Percentiles rank a stretch among this genome's conserved stretches.
Conservation (phyloP, 2,888 invertebrate species). For the Frankliniella fusca region DNA sequence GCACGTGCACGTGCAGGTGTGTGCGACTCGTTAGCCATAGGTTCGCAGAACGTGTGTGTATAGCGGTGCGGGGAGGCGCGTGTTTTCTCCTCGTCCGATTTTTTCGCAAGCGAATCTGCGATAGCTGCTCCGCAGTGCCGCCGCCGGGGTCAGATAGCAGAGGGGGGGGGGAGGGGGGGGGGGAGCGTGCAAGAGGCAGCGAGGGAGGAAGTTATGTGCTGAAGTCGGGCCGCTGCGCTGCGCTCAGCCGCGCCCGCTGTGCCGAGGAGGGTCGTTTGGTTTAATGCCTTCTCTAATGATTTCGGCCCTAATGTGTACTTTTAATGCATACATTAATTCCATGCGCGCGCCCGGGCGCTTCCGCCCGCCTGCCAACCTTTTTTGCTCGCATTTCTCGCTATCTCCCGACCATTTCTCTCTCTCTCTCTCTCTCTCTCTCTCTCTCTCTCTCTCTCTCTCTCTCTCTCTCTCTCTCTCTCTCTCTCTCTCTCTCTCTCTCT, state of each 20-base stretch:
- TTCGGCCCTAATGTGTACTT: neutral
- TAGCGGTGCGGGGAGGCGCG: too few relatives aligned
- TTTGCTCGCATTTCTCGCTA: neutral
- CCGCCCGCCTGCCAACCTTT: neutral
- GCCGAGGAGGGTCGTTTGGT: conserved; percentile 20
- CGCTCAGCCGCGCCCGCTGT: neutral
- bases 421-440: neutral
- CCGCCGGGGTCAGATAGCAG: too few relatives aligned
- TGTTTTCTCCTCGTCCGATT: too few relatives aligned
- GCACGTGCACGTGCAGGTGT: too few relatives aligned
- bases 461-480: neutral
- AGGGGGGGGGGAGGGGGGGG: too few relatives aligned
- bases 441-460: neutral
- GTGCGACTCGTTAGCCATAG: too few relatives aligned
- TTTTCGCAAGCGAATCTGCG: too few relatives aligned
- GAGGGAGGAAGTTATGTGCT: neutral
- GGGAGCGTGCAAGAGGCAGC: too few relatives aligned
- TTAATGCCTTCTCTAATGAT: conserved; percentile 25
- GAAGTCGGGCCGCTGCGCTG: neutral
- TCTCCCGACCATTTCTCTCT: neutral
- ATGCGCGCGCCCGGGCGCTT: neutral
- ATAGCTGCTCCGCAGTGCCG: too few relatives aligned
- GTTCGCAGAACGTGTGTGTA: too few relatives aligned
- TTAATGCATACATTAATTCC: conserved; percentile 26
- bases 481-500: neutral